Conservation (phyloP, 1,140 invertebrate genomes). For the Tribolium castaneum region DNA sequence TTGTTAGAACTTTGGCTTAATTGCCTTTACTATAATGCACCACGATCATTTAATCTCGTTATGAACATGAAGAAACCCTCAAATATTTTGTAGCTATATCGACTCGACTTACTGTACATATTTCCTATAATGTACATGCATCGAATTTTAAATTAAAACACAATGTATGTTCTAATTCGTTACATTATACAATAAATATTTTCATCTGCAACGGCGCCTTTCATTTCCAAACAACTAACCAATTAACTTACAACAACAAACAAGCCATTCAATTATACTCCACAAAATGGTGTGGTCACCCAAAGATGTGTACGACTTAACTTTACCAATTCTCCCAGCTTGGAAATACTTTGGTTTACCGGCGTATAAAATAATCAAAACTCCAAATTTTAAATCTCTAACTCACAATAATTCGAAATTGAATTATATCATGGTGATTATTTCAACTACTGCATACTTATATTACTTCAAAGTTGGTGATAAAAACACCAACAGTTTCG, state of each 20-base stretch:
- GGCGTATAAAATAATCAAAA: not conserved
- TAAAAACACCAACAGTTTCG: not conserved
- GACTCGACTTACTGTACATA: slow-evolving; percentile 41
- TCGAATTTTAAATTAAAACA: slow-evolving; percentile 46
- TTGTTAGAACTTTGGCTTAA: slow-evolving; percentile 40
- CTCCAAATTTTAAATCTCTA: not conserved
- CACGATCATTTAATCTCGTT: slow-evolving; percentile 41
- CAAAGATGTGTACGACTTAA: not conserved
- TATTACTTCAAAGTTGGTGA: not conserved
- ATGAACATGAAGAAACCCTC: slow-evolving; percentile 27
- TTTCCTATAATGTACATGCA: slow-evolving; percentile 44
- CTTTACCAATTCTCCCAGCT: not conserved
- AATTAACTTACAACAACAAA: not conserved
- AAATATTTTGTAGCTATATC: slow-evolving; percentile 40
- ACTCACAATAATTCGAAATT: not conserved
- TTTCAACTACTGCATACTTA: not conserved
- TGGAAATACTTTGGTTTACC: not conserved
- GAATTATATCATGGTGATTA: not conserved
- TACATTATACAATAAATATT: slow-evolving; percentile 46
- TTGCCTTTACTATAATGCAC: slow-evolving; percentile 48
- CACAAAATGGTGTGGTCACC: not conserved
- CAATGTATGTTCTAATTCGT: slow-evolving; percentile 47
- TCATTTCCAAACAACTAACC: not conserved
- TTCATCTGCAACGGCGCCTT: slow-evolving; percentile 37
- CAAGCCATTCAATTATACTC: not conserved